These are phyloP conservation scores for Dryobates pubescens DNA, from an alignment of 2,797 vertebrate genomes.

Conservation along the genomic window DNA sequence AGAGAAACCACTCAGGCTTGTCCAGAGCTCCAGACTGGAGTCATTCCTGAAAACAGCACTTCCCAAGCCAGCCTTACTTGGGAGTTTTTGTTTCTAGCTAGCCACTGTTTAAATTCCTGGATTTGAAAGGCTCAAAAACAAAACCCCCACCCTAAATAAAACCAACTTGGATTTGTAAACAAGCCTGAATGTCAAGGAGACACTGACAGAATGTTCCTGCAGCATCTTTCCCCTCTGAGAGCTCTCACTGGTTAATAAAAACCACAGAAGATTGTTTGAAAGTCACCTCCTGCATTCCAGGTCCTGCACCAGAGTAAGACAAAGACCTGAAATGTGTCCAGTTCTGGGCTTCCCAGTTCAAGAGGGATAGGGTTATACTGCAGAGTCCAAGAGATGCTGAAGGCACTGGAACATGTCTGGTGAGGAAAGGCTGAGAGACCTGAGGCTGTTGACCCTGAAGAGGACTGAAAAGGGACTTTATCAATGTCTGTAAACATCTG, in stretches of 20 bases:
- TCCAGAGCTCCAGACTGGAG: accelerated
- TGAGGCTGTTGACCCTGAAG: too few species aligned
- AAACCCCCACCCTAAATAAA: neutral
- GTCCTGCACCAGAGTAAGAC: neutral
- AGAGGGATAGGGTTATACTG: too few species aligned
- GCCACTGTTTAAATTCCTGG: neutral
- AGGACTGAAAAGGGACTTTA: too few species aligned
- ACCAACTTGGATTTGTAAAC: neutral
- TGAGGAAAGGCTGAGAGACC: too few species aligned
- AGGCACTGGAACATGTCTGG: too few species aligned
- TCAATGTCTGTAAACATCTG: too few species aligned
- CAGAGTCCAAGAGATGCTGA: too few species aligned
- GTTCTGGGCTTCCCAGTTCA: too few species aligned
- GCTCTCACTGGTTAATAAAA: neutral
- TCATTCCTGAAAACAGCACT: accelerated
- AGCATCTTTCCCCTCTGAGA: neutral
- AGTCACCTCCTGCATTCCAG: neutral
- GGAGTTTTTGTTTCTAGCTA: neutral
- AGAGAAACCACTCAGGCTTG: too few species aligned
- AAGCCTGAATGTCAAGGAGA: neutral
- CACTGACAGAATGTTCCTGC: neutral
- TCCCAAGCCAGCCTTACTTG: neutral
- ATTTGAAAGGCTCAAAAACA: neutral
- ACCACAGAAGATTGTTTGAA: neutral
- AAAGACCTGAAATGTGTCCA: neutral